These are phyloP conservation scores for Drosophila paramelanica DNA, from an alignment of 2,888 invertebrate genomes.

Conservation along the genomic window DNA sequence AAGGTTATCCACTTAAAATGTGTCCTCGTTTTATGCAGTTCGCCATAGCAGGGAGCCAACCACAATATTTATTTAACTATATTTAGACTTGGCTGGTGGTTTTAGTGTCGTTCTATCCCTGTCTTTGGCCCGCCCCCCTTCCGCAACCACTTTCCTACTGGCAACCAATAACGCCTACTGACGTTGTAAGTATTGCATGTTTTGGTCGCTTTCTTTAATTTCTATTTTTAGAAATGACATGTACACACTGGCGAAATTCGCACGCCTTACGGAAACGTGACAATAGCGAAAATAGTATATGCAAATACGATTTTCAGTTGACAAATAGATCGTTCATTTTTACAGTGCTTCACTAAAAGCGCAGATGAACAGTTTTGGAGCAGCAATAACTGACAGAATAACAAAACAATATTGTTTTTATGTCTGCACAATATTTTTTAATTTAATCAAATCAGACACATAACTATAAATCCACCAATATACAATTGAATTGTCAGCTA, in stretches of 20 bases:
- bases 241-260: constrained; percentile 57
- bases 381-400: background rate
- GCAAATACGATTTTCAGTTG: constrained; percentile 6
- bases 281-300: constrained; percentile 35
- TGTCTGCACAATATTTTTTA: constrained; percentile 2
- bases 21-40: constrained; percentile 40
- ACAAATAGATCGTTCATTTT: constrained; percentile 1
- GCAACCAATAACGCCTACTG: constrained; percentile 44
- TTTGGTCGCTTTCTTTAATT: constrained; percentile 59
- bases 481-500: constrained; percentile 15
- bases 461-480: background rate
- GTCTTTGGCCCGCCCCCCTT: background rate
- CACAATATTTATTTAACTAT: constrained; percentile 33
- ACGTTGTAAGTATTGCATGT: constrained; percentile 70
- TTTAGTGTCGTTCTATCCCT: constrained; percentile 14
- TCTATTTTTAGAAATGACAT: constrained; percentile 73
- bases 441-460: constrained; percentile 11
- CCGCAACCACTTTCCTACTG: constrained; percentile 8
- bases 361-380: background rate
- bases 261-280: constrained; percentile 68
- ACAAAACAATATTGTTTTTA: background rate
- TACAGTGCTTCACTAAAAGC: background rate
- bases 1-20: constrained; percentile 54
- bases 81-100: constrained; percentile 50
- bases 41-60: constrained; percentile 11